phyloP scores from a whole-genome alignment of 2,113 vertebrate species.

The Aplodontia rufa region DNA sequence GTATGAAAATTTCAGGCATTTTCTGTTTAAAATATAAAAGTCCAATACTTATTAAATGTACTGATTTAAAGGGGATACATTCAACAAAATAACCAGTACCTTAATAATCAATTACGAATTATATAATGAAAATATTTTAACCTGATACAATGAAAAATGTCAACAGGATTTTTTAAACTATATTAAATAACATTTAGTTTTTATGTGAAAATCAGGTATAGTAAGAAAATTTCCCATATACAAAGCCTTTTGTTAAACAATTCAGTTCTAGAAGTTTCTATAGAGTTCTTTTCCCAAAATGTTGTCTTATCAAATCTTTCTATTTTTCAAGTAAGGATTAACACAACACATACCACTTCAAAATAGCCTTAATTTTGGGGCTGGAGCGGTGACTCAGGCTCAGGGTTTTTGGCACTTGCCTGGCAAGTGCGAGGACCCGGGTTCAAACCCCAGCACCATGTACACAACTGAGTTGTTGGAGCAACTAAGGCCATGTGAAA shows the following conservation, averaged over 20 bases:
- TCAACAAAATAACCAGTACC: not conserved
- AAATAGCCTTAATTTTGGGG: not conserved
- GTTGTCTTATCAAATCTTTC: not conserved
- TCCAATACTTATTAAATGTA: not conserved
- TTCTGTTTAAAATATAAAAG: slow-evolving; percentile 40
- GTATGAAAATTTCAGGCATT: not conserved
- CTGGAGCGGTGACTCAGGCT: no score
- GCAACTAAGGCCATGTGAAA: no score
- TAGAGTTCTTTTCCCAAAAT: not conserved
- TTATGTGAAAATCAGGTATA: not conserved
- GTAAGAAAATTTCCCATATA: not conserved
- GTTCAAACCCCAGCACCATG: no score
- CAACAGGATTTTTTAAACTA: not conserved
- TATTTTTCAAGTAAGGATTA: not conserved
- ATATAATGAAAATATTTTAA: slow-evolving; percentile 7
- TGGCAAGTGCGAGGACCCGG: no score
- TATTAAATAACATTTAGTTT: not conserved
- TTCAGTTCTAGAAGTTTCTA: not conserved
- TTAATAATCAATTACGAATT: no score
- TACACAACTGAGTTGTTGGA: no score
- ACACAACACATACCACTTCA: not conserved
- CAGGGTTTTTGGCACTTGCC: no score
- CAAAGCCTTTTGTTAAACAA: not conserved
- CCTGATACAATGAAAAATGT: not conserved
- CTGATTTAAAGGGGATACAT: not conserved